Evolutionary conservation across 2,797 vertebrate genomes (phyloP), one percentile per base, ranked within the genome.

Genomic region (Brachyalestes nurse): DNA sequence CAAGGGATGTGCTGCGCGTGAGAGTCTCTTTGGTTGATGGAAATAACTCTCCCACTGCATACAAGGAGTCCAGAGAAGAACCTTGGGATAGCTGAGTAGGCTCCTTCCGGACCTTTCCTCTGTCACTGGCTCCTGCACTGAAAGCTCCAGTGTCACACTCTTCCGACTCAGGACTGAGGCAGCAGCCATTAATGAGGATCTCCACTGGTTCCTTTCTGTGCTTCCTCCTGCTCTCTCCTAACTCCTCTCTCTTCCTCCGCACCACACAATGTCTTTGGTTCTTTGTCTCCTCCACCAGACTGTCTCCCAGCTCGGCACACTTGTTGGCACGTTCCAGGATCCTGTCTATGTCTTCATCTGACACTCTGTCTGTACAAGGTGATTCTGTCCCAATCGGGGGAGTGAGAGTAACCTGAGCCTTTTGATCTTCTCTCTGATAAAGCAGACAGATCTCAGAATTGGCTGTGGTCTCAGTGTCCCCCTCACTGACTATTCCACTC

Each of bases 31-130:
- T 92, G 87, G 91, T 88, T 66, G 93, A 88, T 84, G 95, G 90
- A 88, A 96, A 94, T 79, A 95, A 90, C 84, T 96, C 95, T 82
- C 93, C 93, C 1, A 92, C 87, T 49, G 91, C 88, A 79, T 96
- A 95, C 28, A 99, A 93, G 8, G 97, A 99, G 88, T 99, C 97
- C 76, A 98, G 83, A 6, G 97, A 99, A 55, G 97, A 98, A 72
- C 94, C 94, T 77, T 86, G 94, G 78, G 96, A 97, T 65, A 95
- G 80, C 45, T 90, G 81, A 8, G 94, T 87, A 82, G 90, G 84
- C 8, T 90, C 92, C 3, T 85, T 90, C 72, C 71, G 80, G 67
- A 82, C 89, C 47, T 90, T 91, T 61, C 85, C 79, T 75, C 91
- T 81, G 73, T 86, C 82, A 82, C 94, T 90, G 80, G 70, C 69